Evolutionary conservation across 2,797 vertebrate genomes (phyloP).

Genomic region (Lithobates sylvaticus): DNA sequence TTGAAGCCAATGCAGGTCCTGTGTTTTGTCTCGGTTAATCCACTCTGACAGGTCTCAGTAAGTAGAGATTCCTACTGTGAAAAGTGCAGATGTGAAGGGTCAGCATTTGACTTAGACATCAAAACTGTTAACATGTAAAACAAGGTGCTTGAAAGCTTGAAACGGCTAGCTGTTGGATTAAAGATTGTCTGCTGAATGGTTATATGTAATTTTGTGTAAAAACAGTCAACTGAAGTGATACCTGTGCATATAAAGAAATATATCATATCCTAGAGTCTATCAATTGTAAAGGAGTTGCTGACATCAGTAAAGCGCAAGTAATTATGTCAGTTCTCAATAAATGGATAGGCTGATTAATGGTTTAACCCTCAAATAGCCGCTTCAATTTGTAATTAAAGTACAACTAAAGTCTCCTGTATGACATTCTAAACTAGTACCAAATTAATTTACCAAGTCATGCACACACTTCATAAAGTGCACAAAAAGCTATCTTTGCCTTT

Average conservation of each 20-base stretch:
- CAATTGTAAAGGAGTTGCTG: not conserved
- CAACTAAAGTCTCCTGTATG: no score
- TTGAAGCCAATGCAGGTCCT: slow-evolving; percentile 89
- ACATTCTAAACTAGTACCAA: no score
- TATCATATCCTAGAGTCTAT: not conserved
- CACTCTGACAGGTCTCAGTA: slow-evolving; percentile 85
- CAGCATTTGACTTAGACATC: slow-evolving; percentile 81
- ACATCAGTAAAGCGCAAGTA: not conserved
- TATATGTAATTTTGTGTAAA: slow-evolving; percentile 80
- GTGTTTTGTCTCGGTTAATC: slow-evolving; percentile 87
- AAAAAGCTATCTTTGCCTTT: no score
- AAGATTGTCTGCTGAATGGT: slow-evolving; percentile 88
- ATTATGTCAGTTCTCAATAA: not conserved
- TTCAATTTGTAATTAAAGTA: not conserved
- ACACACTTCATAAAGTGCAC: no score
- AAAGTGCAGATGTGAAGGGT: slow-evolving; percentile 85
- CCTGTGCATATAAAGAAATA: not conserved
- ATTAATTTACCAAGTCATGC: no score
- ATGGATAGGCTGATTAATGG: not conserved
- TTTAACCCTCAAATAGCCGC: not conserved
- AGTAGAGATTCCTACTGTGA: slow-evolving; percentile 88
- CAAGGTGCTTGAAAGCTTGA: slow-evolving; percentile 84
- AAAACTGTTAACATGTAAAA: slow-evolving; percentile 91
- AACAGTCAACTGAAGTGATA: slow-evolving; percentile 69
- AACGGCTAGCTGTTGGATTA: slow-evolving; percentile 86